Conservation (phyloP, 2,797 vertebrate genomes). For the Kryptolebias ocellatus region DNA sequence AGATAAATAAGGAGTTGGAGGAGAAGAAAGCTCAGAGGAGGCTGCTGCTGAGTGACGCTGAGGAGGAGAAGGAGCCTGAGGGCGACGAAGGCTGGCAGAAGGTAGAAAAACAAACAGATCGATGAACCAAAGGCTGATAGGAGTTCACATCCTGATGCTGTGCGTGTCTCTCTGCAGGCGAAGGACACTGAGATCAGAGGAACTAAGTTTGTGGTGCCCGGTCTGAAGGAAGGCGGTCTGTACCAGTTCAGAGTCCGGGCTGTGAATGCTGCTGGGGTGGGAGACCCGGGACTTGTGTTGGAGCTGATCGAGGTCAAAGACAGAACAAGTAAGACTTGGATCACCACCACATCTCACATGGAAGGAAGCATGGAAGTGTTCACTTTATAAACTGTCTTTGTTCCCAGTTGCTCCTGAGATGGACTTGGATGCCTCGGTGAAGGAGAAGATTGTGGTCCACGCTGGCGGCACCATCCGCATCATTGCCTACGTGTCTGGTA, state of each 20-base stretch:
- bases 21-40: slow-evolving; percentile 73
- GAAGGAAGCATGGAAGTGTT: not conserved
- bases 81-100: slow-evolving; percentile 88
- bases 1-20: slow-evolving; percentile 83
- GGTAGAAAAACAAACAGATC: slow-evolving; percentile 69
- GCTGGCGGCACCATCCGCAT: slow-evolving; percentile 96
- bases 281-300: slow-evolving; percentile 92
- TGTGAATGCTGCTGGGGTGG: slow-evolving; percentile 91
- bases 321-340: slow-evolving; percentile 88
- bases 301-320: slow-evolving; percentile 95
- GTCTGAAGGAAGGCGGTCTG: slow-evolving; percentile 92
- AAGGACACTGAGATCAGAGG: slow-evolving; percentile 98
- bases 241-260: slow-evolving; percentile 96
- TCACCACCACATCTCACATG: not conserved
- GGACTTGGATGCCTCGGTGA: slow-evolving; percentile 93
- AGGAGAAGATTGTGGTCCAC: slow-evolving; percentile 96
- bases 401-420: slow-evolving; percentile 91
- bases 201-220: slow-evolving; percentile 92
- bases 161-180: slow-evolving; percentile 79
- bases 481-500: slow-evolving; percentile 96
- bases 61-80: slow-evolving; percentile 78
- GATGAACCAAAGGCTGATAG: not conserved
- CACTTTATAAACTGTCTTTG: not conserved
- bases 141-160: not conserved
- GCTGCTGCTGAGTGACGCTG: slow-evolving; percentile 54